These are phyloP conservation scores for Himalopsyche anomala DNA, from an alignment of 2,888 invertebrate genomes.

Conservation along the genomic window DNA sequence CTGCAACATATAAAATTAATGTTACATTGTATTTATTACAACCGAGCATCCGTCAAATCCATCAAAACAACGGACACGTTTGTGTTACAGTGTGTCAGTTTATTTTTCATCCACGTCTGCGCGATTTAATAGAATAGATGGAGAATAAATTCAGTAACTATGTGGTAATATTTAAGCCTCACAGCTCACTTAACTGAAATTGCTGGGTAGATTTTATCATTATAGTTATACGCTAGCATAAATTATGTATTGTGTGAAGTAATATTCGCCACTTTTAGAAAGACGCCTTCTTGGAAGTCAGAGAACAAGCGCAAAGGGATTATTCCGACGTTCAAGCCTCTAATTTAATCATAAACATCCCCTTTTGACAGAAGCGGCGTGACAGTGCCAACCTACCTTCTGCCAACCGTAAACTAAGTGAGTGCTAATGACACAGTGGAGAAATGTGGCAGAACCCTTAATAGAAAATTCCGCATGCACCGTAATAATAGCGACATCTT, in stretches of 20 bases:
- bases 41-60: too few species aligned
- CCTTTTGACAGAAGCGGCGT: conserved; percentile 17
- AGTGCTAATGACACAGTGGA: conserved; percentile 36
- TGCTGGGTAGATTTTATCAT: neutral
- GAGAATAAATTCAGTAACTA: neutral
- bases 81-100: neutral
- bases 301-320: conserved; percentile 36
- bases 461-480: conserved; percentile 40
- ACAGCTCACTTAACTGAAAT: neutral
- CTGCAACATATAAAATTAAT: too few species aligned
- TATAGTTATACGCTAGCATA: neutral
- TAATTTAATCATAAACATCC: conserved; percentile 35
- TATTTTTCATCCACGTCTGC: neutral
- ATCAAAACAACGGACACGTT: too few species aligned
- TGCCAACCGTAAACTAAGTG: conserved; percentile 23
- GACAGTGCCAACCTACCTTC: neutral
- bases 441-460: conserved; percentile 1
- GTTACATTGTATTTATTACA: too few species aligned
- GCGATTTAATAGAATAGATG: neutral
- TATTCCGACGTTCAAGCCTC: conserved; percentile 36
- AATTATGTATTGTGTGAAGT: conserved; percentile 9
- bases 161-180: neutral
- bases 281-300: neutral
- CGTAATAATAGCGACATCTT: neutral
- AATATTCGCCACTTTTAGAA: neutral